A percentile compares a stretch with the other conserved stretches of the same genome.
phyloP scores from a whole-genome alignment of 2,113 vertebrate species.

The Psilopogon haemacephalus region DNA sequence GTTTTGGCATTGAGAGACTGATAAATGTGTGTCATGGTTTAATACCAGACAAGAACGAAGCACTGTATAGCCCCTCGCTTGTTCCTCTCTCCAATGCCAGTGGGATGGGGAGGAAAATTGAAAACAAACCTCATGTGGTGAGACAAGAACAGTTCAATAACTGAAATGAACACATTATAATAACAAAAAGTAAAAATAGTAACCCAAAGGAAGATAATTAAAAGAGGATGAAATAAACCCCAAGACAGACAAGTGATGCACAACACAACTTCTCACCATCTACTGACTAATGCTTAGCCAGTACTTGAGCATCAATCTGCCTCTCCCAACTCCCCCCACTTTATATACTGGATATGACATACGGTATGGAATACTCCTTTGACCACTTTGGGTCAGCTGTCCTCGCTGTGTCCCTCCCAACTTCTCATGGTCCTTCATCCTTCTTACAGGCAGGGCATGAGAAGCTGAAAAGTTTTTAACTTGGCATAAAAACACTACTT shows the following conservation, averaged over 20 bases:
- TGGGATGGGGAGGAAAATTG: not conserved
- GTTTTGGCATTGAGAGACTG: not conserved
- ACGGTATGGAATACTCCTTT: not conserved
- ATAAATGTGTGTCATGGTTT: rapidly evolving
- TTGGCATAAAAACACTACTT: not conserved
- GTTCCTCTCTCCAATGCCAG: not conserved
- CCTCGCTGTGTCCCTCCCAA: not conserved
- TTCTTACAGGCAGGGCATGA: not conserved
- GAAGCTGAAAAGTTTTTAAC: not conserved
- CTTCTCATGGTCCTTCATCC: not conserved
- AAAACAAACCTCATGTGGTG: not conserved
- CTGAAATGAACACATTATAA: not conserved
- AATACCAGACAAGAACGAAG: not conserved
- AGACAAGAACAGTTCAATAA: not conserved
- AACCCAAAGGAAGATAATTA: not conserved
- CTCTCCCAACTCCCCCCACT: not conserved
- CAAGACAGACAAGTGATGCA: not conserved
- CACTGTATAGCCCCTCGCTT: not conserved
- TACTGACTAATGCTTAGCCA: not conserved
- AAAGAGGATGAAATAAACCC: not conserved
- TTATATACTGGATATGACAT: not conserved
- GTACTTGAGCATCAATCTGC: not conserved
- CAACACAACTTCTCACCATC: not conserved
- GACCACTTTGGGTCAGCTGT: not conserved
- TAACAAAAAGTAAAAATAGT: not conserved